phyloP scores from a whole-genome alignment of 2,888 invertebrate genomes.

The Trisateles emortualis region DNA sequence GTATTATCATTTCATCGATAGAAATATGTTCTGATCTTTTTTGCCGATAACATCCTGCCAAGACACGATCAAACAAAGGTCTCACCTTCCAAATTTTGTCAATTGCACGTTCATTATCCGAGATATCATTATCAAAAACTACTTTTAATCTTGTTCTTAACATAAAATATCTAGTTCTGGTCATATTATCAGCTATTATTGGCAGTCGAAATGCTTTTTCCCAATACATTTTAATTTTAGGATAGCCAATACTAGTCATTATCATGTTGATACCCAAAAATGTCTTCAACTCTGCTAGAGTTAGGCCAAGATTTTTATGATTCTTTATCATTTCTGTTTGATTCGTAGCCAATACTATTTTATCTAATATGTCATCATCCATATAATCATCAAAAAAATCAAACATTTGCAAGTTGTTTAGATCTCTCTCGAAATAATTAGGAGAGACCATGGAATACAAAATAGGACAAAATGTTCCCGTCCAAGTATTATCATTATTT shows the following conservation, averaged over 20 bases:
- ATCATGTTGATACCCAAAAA: constrained; percentile 2
- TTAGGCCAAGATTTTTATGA: not conserved
- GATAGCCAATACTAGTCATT: constrained; percentile 15
- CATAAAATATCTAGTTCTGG: constrained; percentile 7
- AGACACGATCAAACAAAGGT: constrained; percentile 14
- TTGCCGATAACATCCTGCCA: constrained; percentile 8
- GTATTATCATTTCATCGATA: constrained; percentile 39
- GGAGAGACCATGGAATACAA: not conserved
- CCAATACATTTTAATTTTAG: constrained; percentile 20
- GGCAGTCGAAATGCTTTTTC: constrained; percentile 6
- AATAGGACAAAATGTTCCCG: not conserved
- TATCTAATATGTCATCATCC: not conserved
- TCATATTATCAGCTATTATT: constrained; percentile 14
- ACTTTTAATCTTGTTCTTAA: not conserved
- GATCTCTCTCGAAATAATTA: not conserved
- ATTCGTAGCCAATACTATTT: not conserved
- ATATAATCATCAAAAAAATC: not conserved
- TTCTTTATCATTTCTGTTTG: not conserved
- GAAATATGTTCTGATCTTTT: constrained; percentile 14
- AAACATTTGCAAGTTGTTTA: not conserved
- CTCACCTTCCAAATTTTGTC: constrained; percentile 11
- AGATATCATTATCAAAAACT: not conserved
- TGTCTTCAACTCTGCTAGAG: not conserved
- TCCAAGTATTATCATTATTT: not conserved
- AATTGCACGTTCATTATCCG: constrained; percentile 3